Evolutionary conservation across 2,113 vertebrate species (phyloP).

Genomic region (Piprites chloris): DNA sequence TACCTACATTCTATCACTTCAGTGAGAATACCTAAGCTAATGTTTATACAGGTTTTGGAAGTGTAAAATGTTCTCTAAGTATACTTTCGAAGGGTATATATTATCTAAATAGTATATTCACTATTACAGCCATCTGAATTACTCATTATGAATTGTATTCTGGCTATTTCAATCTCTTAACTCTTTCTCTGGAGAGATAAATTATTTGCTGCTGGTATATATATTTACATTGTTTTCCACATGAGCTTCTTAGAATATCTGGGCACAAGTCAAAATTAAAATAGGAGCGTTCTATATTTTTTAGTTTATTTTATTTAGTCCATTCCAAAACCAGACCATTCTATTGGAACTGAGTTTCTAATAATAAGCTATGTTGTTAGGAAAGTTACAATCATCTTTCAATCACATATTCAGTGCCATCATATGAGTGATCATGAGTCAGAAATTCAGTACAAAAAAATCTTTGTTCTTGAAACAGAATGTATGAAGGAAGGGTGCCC

Average conservation of each 20-base stretch:
- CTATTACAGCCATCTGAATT: neutral
- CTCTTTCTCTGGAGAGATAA: neutral
- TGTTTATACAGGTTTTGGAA: neutral
- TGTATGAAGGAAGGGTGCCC: neutral
- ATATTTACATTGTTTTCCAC: neutral
- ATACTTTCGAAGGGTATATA: neutral
- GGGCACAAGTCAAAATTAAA: neutral
- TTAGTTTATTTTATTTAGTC: neutral
- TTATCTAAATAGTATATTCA: neutral
- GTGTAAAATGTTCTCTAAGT: neutral
- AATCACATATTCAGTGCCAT: neutral
- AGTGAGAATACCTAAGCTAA: neutral
- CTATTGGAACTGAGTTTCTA: neutral
- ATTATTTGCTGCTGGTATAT: neutral
- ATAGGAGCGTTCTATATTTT: neutral
- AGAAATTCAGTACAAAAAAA: neutral
- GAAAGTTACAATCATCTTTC: neutral
- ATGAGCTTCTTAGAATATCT: neutral
- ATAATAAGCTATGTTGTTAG: neutral
- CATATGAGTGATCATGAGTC: neutral
- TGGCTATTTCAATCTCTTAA: neutral
- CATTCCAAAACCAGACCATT: neutral
- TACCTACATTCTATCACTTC: neutral
- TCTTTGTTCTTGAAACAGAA: neutral
- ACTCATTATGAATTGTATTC: neutral